Base-by-base conservation (phyloP, 2,888 invertebrate genomes). In the Heliconius cydno region DNA sequence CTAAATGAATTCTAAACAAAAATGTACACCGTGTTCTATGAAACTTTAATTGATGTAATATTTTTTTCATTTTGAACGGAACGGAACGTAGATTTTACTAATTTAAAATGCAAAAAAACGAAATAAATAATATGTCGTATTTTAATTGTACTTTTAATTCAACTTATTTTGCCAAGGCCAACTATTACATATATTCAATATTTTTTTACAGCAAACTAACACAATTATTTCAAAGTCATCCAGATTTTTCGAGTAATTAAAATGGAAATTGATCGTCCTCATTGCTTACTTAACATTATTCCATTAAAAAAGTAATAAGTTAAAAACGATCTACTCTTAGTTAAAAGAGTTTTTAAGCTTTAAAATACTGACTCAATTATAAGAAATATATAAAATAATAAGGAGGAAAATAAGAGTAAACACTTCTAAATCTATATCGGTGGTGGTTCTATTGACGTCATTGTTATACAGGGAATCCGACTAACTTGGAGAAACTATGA, bases 401-500 rank as follows among this genome's bases (percentile, higher is more conserved):
- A 46, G 46, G 46, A 75, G 75, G 75, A 75, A 75, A 75, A 75
- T 65, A 25, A 41, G 38, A 41, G 46, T 65, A 65, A 65, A 75
- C 75, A 41, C 75, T 63, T 75, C 38, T 41, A 41, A 38, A 38
- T 75, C 28, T 38, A 28, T 63, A 22, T 66, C 46, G 12, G 38
- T 30, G 41, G 65, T 38, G 73, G 60, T 57, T 57, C 13, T 73
- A 60, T 73, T 75, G 66, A 65, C 75, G 75, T 75, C 75, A 75
- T 65, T 3, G 34, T 30, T 30, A 28, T 75, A 75, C 65, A 75
- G 65, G 19, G 75, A 66, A 75, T 28, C 41, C 28, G 63, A 65
- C 28, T 6, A 73, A 73, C 75, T 75, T 75, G n/a, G 46, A 66
- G 75, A 30, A 75, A 13, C 65, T 22, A n/a, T n/a, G 75, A 75